Percentiles rank a stretch among this genome's conserved stretches.
Conservation (phyloP, 2,113 vertebrate genomes). For the Gnathonemus longibarbis region DNA sequence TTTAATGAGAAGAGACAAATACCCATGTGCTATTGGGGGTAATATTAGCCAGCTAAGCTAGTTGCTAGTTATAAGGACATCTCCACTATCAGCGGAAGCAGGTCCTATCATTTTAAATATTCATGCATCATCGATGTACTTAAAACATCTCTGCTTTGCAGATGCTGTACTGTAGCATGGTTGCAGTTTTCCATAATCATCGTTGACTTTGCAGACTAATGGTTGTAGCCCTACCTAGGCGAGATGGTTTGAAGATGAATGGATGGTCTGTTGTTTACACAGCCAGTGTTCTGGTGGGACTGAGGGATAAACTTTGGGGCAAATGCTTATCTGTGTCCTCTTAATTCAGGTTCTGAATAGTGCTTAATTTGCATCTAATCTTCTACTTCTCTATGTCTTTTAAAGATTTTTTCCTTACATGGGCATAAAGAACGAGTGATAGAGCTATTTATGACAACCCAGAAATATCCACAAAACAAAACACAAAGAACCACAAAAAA, state of each 20-base stretch:
- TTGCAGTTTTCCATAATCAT: neutral
- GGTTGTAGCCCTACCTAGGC: too few species aligned
- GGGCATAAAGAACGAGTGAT: neutral
- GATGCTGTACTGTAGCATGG: neutral
- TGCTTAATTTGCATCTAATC: neutral
- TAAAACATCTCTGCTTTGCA: neutral
- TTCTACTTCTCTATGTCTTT: neutral
- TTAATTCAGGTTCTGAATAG: neutral
- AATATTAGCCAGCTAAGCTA: neutral
- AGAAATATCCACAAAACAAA: neutral
- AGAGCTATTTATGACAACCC: neutral
- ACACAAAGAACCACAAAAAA: neutral
- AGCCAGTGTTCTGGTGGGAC: neutral
- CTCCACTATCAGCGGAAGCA: neutral
- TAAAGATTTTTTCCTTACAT: neutral
- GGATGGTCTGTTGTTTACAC: neutral
- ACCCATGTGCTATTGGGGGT: neutral
- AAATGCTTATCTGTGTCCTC: neutral
- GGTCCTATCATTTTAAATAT: neutral
- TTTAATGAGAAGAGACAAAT: neutral
- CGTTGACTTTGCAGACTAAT: neutral
- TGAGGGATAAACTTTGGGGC: neutral
- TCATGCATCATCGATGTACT: neutral
- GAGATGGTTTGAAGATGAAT: neutral
- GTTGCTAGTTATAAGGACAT: neutral